Conservation (phyloP, 2,113 vertebrate species). For the Arvicanthis niloticus region DNA sequence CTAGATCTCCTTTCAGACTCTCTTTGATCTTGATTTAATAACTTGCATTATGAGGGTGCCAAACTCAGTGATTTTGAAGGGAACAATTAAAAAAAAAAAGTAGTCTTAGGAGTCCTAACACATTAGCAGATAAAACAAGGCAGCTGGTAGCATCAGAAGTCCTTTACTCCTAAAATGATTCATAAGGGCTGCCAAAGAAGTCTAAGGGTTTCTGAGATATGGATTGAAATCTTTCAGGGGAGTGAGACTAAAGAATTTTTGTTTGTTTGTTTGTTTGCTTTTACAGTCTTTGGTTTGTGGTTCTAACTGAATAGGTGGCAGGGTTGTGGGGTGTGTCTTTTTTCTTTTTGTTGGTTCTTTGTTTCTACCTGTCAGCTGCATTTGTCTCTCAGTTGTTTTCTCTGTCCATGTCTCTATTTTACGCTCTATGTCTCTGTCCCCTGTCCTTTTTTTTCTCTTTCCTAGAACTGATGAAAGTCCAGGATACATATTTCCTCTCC, state of each 20-base stretch:
- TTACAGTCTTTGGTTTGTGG: background rate
- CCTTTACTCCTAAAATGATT: background rate
- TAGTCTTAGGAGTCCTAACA: background rate
- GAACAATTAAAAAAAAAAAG: background rate
- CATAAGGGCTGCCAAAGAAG: background rate
- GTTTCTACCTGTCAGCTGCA: background rate
- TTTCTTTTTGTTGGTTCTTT: background rate
- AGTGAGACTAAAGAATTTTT: background rate
- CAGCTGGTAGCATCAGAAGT: background rate
- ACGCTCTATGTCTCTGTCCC: rapidly evolving
- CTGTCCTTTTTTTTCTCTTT: rapidly evolving
- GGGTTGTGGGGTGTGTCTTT: background rate
- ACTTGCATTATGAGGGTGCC: background rate
- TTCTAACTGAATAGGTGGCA: too few species aligned
- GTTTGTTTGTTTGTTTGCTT: background rate
- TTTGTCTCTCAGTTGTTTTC: background rate
- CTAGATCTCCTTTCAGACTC: background rate
- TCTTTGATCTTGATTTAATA: slow-evolving; percentile 33
- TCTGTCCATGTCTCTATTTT: background rate
- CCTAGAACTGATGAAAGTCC: background rate
- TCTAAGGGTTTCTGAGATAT: slow-evolving; percentile 4
- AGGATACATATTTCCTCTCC: background rate
- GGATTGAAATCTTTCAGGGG: background rate
- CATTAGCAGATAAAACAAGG: background rate
- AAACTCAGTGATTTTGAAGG: background rate